Conservation (phyloP, 2,113 vertebrate species). For the Pygathrix nemaeus region DNA sequence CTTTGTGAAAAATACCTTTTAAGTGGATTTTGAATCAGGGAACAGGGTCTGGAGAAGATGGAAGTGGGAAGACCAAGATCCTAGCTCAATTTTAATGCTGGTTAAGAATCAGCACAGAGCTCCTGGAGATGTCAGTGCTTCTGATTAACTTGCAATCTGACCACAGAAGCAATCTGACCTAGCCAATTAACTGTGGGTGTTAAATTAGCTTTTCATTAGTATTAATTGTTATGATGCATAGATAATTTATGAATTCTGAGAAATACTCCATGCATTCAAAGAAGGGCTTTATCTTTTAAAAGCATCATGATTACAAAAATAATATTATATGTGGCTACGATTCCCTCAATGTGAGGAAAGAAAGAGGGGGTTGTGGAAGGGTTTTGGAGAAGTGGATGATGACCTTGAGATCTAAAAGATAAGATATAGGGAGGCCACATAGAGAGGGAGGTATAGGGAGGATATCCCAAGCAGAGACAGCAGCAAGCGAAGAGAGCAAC, state of each 20-base stretch:
- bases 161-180: not conserved
- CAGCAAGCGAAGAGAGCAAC: not conserved
- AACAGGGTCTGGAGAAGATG: not conserved
- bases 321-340: not conserved
- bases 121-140: not conserved
- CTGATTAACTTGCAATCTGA: not conserved
- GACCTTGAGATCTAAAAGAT: not conserved
- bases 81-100: not conserved
- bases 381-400: not conserved
- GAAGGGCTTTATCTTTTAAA: not conserved
- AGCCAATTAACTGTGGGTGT: not conserved
- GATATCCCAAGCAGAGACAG: not conserved
- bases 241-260: not conserved
- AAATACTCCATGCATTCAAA: not conserved
- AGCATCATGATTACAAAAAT: not conserved
- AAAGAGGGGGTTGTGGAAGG: not conserved
- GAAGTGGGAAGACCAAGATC: not conserved
- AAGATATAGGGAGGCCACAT: not conserved
- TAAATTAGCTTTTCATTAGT: not conserved
- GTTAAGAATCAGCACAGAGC: not conserved
- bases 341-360: not conserved
- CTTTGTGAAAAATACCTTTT: not conserved
- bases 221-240: not conserved
- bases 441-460: not conserved
- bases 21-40: not conserved